Percentiles rank a stretch among this genome's conserved stretches.
phyloP scores from a whole-genome alignment of 2,888 invertebrate genomes.

The Euclidia mi region DNA sequence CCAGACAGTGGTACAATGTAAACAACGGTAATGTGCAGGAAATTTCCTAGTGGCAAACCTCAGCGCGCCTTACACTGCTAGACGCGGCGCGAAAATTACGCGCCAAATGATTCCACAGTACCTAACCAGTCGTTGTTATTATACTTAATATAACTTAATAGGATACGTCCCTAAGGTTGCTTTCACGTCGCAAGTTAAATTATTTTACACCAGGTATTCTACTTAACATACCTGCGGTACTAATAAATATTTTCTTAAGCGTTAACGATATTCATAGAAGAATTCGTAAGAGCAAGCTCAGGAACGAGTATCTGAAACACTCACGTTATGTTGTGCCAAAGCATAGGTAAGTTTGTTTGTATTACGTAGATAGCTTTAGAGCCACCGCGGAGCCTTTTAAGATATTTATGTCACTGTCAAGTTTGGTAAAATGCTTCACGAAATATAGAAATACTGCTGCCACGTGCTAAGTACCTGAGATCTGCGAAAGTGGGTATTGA shows the following conservation, averaged over 20 bases:
- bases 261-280: constrained; percentile 13
- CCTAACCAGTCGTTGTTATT: too few species aligned
- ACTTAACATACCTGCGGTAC: too few species aligned
- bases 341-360: constrained; percentile 46
- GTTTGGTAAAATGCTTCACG: constrained; percentile 32
- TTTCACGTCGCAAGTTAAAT: too few species aligned
- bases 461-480: constrained; percentile 16
- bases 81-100: too few species aligned
- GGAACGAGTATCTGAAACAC: constrained; percentile 39
- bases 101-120: too few species aligned
- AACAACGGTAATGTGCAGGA: too few species aligned
- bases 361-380: constrained; percentile 33
- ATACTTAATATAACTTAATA: too few species aligned
- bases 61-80: too few species aligned
- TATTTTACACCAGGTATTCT: too few species aligned
- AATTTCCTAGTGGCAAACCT: too few species aligned
- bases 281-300: constrained; percentile 35
- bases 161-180: too few species aligned
- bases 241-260: constrained; percentile 19
- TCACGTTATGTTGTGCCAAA: constrained; percentile 28
- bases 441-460: constrained; percentile 24
- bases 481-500: constrained; percentile 10
- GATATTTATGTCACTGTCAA: constrained; percentile 60
- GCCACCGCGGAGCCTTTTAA: constrained; percentile 56
- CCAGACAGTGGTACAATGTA: too few species aligned